Conservation (phyloP, 1,140 invertebrate genomes). For the Dolichoris vasculosae region DNA sequence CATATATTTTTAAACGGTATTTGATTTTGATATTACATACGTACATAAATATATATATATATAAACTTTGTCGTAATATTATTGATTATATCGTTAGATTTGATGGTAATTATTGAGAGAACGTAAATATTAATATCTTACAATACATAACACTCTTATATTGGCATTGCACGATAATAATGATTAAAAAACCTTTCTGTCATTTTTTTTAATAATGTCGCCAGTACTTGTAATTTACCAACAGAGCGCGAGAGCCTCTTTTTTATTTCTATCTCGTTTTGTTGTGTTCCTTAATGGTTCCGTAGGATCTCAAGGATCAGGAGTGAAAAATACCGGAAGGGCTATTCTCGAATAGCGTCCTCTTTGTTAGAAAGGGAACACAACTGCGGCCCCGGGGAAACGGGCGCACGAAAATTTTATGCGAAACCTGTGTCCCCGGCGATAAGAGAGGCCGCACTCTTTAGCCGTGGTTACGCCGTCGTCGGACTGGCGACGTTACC, state of each 20-base stretch:
- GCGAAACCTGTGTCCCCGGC: conserved; percentile 13
- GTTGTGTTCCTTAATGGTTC: conserved; percentile 59
- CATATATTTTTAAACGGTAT: conserved; percentile 42
- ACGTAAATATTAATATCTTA: conserved; percentile 47
- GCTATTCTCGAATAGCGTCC: conserved; percentile 43
- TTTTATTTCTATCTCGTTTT: conserved; percentile 34
- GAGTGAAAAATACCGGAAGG: conserved; percentile 40
- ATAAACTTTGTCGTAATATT: conserved; percentile 41
- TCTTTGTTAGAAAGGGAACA: conserved; percentile 50
- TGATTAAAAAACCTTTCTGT: conserved; percentile 22
- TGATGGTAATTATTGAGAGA: conserved; percentile 36
- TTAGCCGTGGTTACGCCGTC: conserved; percentile 1
- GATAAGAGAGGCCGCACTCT: not conserved
- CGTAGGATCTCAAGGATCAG: conserved; percentile 58
- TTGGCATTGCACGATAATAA: conserved; percentile 48
- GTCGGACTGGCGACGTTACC: conserved; percentile 15
- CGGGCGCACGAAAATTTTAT: conserved; percentile 16
- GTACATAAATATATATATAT: conserved; percentile 4
- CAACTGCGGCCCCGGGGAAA: conserved; percentile 24
- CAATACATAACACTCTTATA: conserved; percentile 28
- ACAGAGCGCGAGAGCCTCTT: conserved; percentile 16
- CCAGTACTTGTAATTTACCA: conserved; percentile 18
- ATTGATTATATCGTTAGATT: conserved; percentile 37
- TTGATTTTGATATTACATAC: conserved; percentile 4
- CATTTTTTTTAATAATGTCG: conserved; percentile 6